Evolutionary conservation across 2,797 vertebrate species (phyloP), one percentile per base, ranked within the genome.

Genomic region (Poeciliopsis paucimaculata): DNA sequence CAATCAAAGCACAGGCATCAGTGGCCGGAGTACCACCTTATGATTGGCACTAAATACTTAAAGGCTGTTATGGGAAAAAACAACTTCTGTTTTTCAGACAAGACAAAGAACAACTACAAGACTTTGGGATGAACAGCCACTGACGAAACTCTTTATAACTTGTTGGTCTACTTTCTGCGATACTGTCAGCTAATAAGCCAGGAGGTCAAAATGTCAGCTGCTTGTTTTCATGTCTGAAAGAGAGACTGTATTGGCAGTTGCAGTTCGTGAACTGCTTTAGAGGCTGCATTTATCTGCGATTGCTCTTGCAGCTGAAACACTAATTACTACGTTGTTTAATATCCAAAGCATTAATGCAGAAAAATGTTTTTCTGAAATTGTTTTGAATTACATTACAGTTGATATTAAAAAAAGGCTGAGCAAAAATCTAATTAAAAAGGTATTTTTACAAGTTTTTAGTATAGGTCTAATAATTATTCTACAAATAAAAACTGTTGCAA

Each of bases 21-120:
- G 73, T 41, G 70, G 66, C 77, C 34, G 47, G 60, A 86, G 39
- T 34, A 11, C 62, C 86, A 90, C 76, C 82, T 57, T 82, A 90
- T 86, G 87, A 91, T 84, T 88, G 88, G 87, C 75, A 34, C 57
- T 13, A 5, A 60, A 60, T 28, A 12, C 80, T 77, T 71, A 41
- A 77, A 77, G 34, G 64, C 43, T 73, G 39, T 51, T 3, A 47
- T 74, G 10, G 4, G 20, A 12, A 68, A 68, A 41, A 39, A 20
- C 34, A 20, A 20, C 60, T 34, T 34, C 31, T 16, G 31, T 34
- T 62, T 62, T 34, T 34, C 28, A 62, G 60, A 36, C 34, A 18
- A 34, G 16, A 64, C 34, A 23, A 36, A 34, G 4, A 64, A 16
- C 28, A 71, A 43, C 11, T 2, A n/a, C 4, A 46, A 45, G 8